Base-by-base conservation (phyloP, 2,888 invertebrate genomes). In the Plemyria rubiginata region DNA sequence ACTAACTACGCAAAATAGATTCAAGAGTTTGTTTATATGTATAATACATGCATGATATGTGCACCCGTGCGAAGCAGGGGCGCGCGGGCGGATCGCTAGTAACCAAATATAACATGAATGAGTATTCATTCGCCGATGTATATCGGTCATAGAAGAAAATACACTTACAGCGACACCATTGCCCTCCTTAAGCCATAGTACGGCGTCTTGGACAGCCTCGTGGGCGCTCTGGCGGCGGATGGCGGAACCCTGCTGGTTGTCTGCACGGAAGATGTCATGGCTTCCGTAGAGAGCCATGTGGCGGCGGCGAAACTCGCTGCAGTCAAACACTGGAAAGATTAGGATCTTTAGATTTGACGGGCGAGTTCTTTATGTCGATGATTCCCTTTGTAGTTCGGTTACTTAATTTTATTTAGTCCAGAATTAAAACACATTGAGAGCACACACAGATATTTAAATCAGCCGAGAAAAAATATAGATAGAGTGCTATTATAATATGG, bases 281-380 rank as follows among this genome's bases (percentile, higher is more conserved):
- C 95, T 96, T 68, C 95, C 96, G 84, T 97, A 97, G 58, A 96
- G 93, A 67, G 96, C 95, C 86, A 97, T 96, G 76, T 96, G 96
- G 67, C 95, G 96, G 57, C 98, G 94, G 15, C 98, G 94, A 87
- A 98, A 98, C 79, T 98, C 97, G 78, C 98, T 98, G 76, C 98
- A 97, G 92, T 98, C 97, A 93, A 98, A 98, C 67, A 98, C 98
- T 98, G 93, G 7, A 92, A 79, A 58, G 29, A 48, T 50, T 2
- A 1, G 0, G 40, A 28, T 6, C 0, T 32, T 61, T 40, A 60
- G 60, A 50, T 8, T 16, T 40, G 40, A 11, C 36, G 4, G 11
- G 0, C 11, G 8, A 38, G 36, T 38, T 38, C 3, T 38, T 3
- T 38, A 32, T 32, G 32, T 32, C 32, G 32, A 32, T 32, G 32